Percentiles rank a stretch among this genome's conserved stretches.
Conservation (phyloP, 2,113 vertebrate species). For the Raphicerus campestris region DNA sequence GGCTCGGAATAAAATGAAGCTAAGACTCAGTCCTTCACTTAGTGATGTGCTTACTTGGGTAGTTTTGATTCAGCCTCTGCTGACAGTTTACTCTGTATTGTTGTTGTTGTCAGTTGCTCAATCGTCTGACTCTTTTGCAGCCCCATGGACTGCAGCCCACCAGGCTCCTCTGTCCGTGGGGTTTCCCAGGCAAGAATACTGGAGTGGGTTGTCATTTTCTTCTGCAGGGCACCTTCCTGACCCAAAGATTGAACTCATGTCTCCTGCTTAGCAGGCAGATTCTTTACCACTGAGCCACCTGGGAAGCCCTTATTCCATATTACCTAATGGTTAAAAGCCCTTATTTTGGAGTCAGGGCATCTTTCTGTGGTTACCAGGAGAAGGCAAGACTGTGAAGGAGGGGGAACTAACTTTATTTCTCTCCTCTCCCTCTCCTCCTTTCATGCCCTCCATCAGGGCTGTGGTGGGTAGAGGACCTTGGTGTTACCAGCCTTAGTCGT, state of each 20-base stretch:
- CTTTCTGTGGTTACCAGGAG: background rate
- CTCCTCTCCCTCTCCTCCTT: background rate
- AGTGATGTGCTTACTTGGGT: background rate
- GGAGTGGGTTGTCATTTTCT: background rate
- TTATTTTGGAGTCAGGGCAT: background rate
- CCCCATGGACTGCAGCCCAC: background rate
- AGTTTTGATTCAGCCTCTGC: background rate
- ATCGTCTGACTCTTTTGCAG: background rate
- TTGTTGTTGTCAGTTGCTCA: background rate
- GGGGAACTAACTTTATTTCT: background rate
- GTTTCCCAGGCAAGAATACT: background rate
- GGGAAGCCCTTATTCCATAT: background rate
- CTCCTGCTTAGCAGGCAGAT: background rate
- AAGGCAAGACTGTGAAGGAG: background rate
- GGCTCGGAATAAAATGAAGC: background rate
- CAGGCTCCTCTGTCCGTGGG: background rate
- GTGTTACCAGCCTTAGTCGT: background rate
- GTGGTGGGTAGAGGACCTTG: fast-evolving
- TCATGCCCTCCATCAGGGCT: background rate
- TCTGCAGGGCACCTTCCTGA: background rate
- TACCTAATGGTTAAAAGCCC: background rate
- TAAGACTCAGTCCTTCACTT: background rate
- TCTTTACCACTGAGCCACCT: background rate
- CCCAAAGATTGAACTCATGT: background rate
- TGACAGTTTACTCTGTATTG: background rate